A percentile compares a stretch with the other conserved stretches of the same genome.
Evolutionary conservation across 2,113 vertebrate species (phyloP).

Genomic region (Gnathonemus echidnorhynchus): DNA sequence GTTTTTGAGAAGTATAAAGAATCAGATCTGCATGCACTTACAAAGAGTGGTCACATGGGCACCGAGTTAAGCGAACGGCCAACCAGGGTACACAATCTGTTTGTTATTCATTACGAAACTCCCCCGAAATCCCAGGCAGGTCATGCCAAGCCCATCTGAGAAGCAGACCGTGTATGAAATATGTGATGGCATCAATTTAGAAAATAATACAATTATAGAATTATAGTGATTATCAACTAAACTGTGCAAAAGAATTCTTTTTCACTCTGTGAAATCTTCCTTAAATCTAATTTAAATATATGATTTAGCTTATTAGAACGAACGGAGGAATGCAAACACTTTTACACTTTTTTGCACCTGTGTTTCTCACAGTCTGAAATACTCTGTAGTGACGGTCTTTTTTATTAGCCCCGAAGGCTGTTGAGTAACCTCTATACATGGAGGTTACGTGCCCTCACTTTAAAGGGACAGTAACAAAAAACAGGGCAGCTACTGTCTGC

Average conservation of each 20-base stretch:
- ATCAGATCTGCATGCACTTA: background rate
- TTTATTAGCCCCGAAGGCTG: background rate
- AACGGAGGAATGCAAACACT: background rate
- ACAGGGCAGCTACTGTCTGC: conserved; percentile 21
- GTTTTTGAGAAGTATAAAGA: background rate
- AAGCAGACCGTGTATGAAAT: background rate
- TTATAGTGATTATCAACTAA: background rate
- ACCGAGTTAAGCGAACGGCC: background rate
- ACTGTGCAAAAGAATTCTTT: background rate
- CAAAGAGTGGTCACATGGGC: background rate
- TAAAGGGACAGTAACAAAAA: conserved; percentile 23
- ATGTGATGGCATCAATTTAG: background rate
- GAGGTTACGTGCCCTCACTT: conserved; percentile 13
- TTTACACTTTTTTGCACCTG: background rate
- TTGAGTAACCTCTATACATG: conserved; percentile 19
- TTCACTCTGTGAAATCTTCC: background rate
- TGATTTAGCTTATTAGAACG: background rate
- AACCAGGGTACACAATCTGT: background rate
- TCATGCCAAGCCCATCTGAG: background rate
- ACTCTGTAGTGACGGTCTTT: background rate
- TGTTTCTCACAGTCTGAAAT: background rate
- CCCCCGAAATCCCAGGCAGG: background rate
- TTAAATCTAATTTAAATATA: background rate
- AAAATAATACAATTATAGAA: background rate
- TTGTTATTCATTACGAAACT: conserved; percentile 6